Percentiles rank a stretch among this genome's conserved stretches.
These are phyloP conservation scores for Mobula birostris DNA, from an alignment of 2,113 vertebrate genomes.

Conservation along the genomic window DNA sequence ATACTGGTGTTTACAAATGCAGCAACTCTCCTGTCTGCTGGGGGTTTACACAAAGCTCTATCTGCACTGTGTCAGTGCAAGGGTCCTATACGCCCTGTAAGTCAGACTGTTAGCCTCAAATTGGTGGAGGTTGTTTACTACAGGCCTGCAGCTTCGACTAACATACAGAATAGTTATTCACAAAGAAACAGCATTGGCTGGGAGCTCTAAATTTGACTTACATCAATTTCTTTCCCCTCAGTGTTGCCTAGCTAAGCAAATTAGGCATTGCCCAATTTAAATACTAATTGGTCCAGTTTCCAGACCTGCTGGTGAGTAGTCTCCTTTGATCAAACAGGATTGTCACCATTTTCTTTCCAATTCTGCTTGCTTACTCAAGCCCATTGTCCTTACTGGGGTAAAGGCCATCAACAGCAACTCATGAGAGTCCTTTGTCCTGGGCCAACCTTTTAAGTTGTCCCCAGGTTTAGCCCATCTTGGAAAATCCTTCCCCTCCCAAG, in stretches of 20 bases:
- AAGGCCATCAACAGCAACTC: too few relatives aligned
- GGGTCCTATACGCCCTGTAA: not conserved
- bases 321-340: not conserved
- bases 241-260: not conserved
- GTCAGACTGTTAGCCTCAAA: not conserved
- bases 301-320: not conserved
- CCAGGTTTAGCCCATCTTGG: too few relatives aligned
- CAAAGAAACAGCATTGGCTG: not conserved
- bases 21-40: not conserved
- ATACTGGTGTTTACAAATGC: not conserved
- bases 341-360: not conserved
- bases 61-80: not conserved
- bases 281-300: not conserved
- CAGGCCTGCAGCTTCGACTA: not conserved
- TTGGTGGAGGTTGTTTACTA: not conserved
- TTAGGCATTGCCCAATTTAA: not conserved
- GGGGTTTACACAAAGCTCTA: not conserved
- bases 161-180: not conserved
- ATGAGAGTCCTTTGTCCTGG: too few relatives aligned
- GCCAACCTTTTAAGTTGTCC: too few relatives aligned
- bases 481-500: too few relatives aligned
- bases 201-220: too few relatives aligned
- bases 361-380: not conserved
- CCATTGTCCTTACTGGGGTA: too few relatives aligned
- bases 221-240: not conserved